Conservation (phyloP, 2,113 vertebrate species). For the Enhydra lutris region DNA sequence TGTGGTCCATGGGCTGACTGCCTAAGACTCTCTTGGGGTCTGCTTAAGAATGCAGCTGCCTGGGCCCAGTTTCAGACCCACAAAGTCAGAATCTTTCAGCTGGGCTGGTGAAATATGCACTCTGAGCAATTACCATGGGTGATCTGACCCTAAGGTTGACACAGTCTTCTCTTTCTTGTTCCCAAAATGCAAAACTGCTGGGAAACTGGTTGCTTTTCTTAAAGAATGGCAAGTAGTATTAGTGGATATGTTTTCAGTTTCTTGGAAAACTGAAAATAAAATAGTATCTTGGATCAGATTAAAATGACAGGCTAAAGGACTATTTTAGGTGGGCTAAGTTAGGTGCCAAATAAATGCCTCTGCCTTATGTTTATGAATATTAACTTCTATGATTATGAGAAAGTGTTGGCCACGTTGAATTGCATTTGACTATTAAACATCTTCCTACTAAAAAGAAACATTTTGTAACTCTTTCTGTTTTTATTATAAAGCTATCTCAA, state of each 20-base stretch:
- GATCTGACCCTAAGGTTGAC: neutral
- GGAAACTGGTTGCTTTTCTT: neutral
- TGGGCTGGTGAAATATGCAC: neutral
- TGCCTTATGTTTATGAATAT: neutral
- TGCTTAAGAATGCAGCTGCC: neutral
- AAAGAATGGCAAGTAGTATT: neutral
- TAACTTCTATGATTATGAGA: neutral
- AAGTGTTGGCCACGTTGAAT: neutral
- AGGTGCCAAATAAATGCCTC: neutral
- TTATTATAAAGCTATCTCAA: neutral
- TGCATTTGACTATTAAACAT: neutral
- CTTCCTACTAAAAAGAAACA: neutral
- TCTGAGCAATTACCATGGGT: neutral
- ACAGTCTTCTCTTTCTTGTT: neutral
- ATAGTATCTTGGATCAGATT: neutral
- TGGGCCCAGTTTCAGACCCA: neutral
- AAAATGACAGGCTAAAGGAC: neutral
- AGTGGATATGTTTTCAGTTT: neutral
- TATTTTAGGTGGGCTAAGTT: neutral
- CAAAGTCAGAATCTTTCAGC: neutral
- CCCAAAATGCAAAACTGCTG: neutral
- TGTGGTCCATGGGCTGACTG: neutral
- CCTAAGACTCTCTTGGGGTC: neutral
- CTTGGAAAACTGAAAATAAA: neutral
- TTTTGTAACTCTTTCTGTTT: constrained; percentile 20